These are phyloP conservation scores for Pyrocephalus nanus DNA, from an alignment of 2,797 vertebrate species.

Conservation along the genomic window DNA sequence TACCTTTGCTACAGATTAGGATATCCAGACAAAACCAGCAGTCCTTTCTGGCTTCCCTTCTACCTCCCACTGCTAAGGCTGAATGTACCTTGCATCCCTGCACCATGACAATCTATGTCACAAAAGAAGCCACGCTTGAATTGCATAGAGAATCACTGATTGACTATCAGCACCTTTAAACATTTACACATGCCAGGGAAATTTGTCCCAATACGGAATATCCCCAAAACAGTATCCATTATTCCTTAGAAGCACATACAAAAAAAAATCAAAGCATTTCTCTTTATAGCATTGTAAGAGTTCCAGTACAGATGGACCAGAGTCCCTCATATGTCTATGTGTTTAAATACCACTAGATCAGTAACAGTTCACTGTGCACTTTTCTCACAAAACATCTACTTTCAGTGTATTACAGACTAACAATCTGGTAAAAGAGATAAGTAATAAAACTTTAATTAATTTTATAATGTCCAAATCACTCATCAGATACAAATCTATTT, in stretches of 20 bases:
- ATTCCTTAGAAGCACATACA: neutral
- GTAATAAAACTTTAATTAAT: neutral
- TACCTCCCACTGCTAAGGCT: neutral
- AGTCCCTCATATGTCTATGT: neutral
- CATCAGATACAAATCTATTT: neutral
- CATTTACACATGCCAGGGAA: neutral
- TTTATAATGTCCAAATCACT: neutral
- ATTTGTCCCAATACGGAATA: neutral
- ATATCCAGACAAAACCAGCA: neutral
- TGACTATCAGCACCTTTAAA: neutral
- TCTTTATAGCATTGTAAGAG: neutral
- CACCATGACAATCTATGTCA: neutral
- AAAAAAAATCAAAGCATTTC: neutral
- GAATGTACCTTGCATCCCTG: rapidly evolving
- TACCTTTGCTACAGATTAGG: neutral
- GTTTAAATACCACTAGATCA: neutral
- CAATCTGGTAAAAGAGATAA: neutral
- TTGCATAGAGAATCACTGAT: neutral
- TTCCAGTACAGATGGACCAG: rapidly evolving
- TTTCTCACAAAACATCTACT: neutral
- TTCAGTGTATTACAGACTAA: neutral
- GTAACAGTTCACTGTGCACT: neutral
- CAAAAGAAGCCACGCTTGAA: neutral
- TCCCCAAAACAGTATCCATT: neutral
- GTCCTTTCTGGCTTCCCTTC: neutral